Conservation (phyloP, 2,888 invertebrate species). For the Macropis europaea region DNA sequence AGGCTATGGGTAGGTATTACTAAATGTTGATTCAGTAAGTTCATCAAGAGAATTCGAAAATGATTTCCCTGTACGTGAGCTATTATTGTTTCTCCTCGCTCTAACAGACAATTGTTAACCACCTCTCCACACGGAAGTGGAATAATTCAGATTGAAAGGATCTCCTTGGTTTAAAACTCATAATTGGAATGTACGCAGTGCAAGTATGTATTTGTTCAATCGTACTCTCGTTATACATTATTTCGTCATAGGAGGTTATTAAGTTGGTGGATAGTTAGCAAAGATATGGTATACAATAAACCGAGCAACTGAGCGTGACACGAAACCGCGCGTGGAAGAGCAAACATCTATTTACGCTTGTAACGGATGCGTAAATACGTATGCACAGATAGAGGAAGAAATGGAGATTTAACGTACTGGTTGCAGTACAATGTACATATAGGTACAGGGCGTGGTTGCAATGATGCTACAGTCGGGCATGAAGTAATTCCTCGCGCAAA, state of each 20-base stretch:
- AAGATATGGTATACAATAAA: slow-evolving; percentile 18
- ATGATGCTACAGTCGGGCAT: no score
- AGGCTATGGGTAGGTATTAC: no score
- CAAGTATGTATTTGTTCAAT: neutral
- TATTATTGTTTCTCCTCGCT: no score
- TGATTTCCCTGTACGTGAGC: no score
- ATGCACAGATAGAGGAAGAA: slow-evolving; percentile 4
- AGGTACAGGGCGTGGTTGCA: no score
- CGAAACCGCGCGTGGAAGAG: slow-evolving; percentile 31
- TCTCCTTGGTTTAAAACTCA: slow-evolving; percentile 10
- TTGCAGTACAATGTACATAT: slow-evolving; percentile 3
- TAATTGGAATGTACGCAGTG: slow-evolving; percentile 10
- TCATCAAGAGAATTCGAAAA: no score
- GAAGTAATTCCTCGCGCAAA: no score
- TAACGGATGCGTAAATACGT: slow-evolving; percentile 33
- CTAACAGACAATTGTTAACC: no score
- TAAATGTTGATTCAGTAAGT: no score
- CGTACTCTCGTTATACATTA: neutral
- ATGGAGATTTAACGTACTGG: neutral
- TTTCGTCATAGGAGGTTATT: slow-evolving; percentile 24
- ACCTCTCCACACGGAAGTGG: no score
- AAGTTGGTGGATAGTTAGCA: slow-evolving; percentile 9
- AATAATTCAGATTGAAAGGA: no score
- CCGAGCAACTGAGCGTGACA: slow-evolving; percentile 32
- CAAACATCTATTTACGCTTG: slow-evolving; percentile 31